Evolutionary conservation across 2,797 vertebrate species (phyloP), one percentile per base, ranked within the genome.

Genomic region (Megalops cyprinoides): DNA sequence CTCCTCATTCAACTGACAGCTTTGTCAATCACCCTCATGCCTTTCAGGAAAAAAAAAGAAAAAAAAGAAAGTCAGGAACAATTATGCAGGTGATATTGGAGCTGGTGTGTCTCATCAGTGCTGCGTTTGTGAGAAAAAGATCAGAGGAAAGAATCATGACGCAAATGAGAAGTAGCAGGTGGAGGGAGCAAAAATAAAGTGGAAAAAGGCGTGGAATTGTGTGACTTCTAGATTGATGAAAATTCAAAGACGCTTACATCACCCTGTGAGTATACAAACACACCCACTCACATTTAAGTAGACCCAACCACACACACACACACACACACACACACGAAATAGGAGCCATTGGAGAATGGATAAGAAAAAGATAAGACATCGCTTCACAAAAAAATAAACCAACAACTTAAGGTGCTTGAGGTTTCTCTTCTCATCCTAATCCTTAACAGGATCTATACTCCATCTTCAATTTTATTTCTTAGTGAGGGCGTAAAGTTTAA

Each of bases 171-270:
- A 15, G 15, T 18, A 37, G 23, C 20, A 18, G 34, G 37, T 69
- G 65, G 65, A 69, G n/a, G 65, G 42, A n/a, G 65, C 34, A 85
- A 92, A 91, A 92, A 39, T 39, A n/a, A 7, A 1, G 4, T 3
- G 65, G 31, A 37, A 37, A 37, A 14, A 31, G 0, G 31, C 34
- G 60, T 14, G 15, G 31, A 18, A 77, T 87, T 82, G 84, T 85
- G 83, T 77, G 84, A 87, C 88, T 92, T 91, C 91, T 90, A 89
- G 82, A 89, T 92, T 92, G 87, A 89, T 83, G 75, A 83, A 34
- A 37, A 10, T 2, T n/a, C 58, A 62, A 12, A 2, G 44, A 44
- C 25, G 34, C n/a, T n/a, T n/a, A n/a, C n/a, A n/a, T n/a, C n/a
- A n/a, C n/a, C n/a, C n/a, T n/a, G n/a, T n/a, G n/a, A n/a, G n/a